phyloP scores from a whole-genome alignment of 1,140 invertebrate genomes.

The Sycophila sp. region DNA sequence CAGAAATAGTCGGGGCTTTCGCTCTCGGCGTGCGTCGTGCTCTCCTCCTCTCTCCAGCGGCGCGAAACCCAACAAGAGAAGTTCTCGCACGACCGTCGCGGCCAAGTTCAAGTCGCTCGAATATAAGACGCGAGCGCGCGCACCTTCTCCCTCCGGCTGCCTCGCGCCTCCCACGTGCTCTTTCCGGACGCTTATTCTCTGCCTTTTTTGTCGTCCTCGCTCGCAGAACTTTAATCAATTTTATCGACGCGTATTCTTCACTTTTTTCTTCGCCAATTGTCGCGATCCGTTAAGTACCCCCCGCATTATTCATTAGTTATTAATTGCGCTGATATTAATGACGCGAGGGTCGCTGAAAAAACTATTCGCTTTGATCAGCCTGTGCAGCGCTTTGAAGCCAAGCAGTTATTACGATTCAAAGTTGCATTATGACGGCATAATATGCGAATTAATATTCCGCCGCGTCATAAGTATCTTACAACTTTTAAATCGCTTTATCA shows the following conservation, averaged over 20 bases:
- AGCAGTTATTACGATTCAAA: neutral
- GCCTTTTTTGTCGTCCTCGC: neutral
- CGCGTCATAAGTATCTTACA: neutral
- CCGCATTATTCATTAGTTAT: too few relatives aligned
- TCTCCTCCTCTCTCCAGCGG: constrained; percentile 43
- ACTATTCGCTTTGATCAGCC: too few relatives aligned
- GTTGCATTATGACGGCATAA: too few relatives aligned
- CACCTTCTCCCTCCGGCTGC: neutral
- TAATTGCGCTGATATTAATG: too few relatives aligned
- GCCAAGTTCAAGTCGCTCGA: constrained; percentile 62
- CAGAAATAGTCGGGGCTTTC: constrained; percentile 63
- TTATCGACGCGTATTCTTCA: too few relatives aligned
- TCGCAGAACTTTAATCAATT: too few relatives aligned
- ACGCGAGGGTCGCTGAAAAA: too few relatives aligned
- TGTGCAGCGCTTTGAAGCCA: too few relatives aligned
- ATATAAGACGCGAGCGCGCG: constrained; percentile 4
- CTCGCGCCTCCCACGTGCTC: neutral
- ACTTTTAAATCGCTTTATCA: neutral
- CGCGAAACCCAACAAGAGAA: constrained; percentile 54
- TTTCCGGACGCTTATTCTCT: neutral
- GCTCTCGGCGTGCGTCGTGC: constrained; percentile 47
- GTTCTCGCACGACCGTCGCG: constrained; percentile 56
- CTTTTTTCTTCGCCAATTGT: too few relatives aligned
- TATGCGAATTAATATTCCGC: neutral
- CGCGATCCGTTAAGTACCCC: too few relatives aligned